Conservation (phyloP, 2,797 vertebrate genomes). For the Acanthopagrus latus region DNA sequence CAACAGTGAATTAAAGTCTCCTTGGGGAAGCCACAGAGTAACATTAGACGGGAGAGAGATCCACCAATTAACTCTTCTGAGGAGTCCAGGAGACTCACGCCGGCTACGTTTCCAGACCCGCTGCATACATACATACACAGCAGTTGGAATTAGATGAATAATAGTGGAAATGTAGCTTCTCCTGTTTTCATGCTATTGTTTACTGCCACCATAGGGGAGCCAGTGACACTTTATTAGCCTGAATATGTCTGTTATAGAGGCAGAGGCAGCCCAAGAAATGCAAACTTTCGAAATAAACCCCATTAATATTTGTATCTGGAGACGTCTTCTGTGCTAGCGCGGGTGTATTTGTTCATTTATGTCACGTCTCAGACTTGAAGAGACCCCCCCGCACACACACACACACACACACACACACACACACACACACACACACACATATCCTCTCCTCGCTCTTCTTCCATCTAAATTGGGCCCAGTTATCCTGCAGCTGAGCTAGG, state of each 20-base stretch:
- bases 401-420: neutral
- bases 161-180: conserved; percentile 37
- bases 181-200: conserved; percentile 66
- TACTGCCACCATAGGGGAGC: conserved; percentile 67
- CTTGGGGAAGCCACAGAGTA: conserved; percentile 61
- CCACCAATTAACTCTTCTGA: conserved; percentile 66
- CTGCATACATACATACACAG: conserved; percentile 16
- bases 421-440: neutral
- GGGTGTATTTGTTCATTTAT: conserved; percentile 57
- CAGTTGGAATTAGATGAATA: conserved; percentile 48
- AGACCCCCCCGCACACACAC: neutral
- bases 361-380: conserved; percentile 47
- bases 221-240: conserved; percentile 74
- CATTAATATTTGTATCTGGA: conserved; percentile 70
- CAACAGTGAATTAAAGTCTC: conserved; percentile 77
- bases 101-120: conserved; percentile 41
- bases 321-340: conserved; percentile 45
- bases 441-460: conserved; percentile 3
- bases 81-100: conserved; percentile 46
- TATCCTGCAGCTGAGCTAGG: conserved; percentile 67
- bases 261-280: conserved; percentile 47
- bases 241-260: conserved; percentile 70
- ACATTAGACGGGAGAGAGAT: conserved; percentile 67
- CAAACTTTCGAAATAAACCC: conserved; percentile 66
- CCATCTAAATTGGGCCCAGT: conserved; percentile 59